Conservation (phyloP, 2,888 invertebrate species). For the Drosophila macrospina region DNA sequence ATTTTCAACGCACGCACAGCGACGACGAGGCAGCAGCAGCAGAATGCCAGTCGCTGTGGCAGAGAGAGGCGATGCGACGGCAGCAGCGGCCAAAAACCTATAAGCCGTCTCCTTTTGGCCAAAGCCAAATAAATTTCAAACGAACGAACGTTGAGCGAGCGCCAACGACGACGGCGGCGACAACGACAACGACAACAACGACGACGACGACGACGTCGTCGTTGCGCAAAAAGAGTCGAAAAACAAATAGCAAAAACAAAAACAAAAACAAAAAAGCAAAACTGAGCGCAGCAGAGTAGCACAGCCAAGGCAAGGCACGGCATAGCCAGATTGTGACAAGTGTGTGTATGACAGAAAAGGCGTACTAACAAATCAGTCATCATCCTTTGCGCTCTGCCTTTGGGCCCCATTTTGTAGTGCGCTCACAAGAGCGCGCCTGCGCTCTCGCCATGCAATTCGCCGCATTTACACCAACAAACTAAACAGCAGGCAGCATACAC, state of each 20-base stretch:
- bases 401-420: slow-evolving; percentile 64
- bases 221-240: slow-evolving; percentile 65
- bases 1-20: slow-evolving; percentile 78
- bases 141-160: slow-evolving; percentile 62
- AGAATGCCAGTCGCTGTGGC: slow-evolving; percentile 34
- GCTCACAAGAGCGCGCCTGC: slow-evolving; percentile 66
- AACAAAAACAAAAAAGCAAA: slow-evolving; percentile 43
- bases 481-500: slow-evolving; percentile 14
- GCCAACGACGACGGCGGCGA: slow-evolving; percentile 49
- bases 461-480: slow-evolving; percentile 43
- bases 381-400: slow-evolving; percentile 72
- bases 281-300: slow-evolving; percentile 45
- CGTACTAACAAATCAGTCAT: slow-evolving; percentile 85
- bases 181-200: slow-evolving; percentile 34
- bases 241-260: slow-evolving; percentile 61
- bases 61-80: slow-evolving; percentile 57
- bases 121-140: slow-evolving; percentile 85
- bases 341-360: slow-evolving; percentile 84
- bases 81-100: slow-evolving; percentile 75
- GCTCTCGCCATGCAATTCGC: slow-evolving; percentile 65
- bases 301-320: slow-evolving; percentile 37
- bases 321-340: slow-evolving; percentile 69
- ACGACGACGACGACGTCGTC: slow-evolving; percentile 39
- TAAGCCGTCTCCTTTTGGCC: slow-evolving; percentile 84
- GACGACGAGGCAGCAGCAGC: slow-evolving; percentile 43